phyloP scores from a whole-genome alignment of 1,140 invertebrate species.

The Trachelipus rathkii region DNA sequence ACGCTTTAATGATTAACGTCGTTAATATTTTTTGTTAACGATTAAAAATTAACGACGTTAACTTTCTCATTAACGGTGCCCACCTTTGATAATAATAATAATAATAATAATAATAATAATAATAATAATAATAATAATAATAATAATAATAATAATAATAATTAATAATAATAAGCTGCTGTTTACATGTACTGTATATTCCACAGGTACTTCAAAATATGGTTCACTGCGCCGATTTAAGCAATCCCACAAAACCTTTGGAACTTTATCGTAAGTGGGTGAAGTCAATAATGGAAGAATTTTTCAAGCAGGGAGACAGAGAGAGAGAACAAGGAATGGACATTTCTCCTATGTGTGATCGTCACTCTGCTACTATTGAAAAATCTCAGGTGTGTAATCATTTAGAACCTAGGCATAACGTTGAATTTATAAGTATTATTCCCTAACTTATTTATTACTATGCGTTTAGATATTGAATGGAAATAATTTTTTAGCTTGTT shows the following conservation, averaged over 20 bases:
- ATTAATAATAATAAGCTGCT: neutral
- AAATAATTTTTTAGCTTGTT: neutral
- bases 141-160: slow-evolving; percentile 13
- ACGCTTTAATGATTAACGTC: too few relatives aligned
- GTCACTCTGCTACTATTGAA: slow-evolving; percentile 90
- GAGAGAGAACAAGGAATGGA: slow-evolving; percentile 89
- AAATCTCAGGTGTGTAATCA: slow-evolving; percentile 74
- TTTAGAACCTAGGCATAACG: neutral
- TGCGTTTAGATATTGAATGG: neutral
- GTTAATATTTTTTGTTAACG: too few relatives aligned
- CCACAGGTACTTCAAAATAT: slow-evolving; percentile 92
- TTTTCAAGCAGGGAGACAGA: slow-evolving; percentile 92
- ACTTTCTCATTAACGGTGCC: too few relatives aligned
- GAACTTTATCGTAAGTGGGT: slow-evolving; percentile 91
- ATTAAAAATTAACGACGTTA: too few relatives aligned
- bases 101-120: neutral
- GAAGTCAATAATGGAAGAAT: slow-evolving; percentile 89
- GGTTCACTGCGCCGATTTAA: slow-evolving; percentile 97
- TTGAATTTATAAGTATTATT: slow-evolving; percentile 4
- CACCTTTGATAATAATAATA: neutral
- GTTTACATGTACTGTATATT: neutral
- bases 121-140: slow-evolving; percentile 13
- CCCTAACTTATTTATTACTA: neutral
- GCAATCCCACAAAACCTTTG: slow-evolving; percentile 97
- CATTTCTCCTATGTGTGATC: slow-evolving; percentile 96